Evolutionary conservation across 1,140 invertebrate genomes (phyloP).

Genomic region (Bombus superbus): DNA sequence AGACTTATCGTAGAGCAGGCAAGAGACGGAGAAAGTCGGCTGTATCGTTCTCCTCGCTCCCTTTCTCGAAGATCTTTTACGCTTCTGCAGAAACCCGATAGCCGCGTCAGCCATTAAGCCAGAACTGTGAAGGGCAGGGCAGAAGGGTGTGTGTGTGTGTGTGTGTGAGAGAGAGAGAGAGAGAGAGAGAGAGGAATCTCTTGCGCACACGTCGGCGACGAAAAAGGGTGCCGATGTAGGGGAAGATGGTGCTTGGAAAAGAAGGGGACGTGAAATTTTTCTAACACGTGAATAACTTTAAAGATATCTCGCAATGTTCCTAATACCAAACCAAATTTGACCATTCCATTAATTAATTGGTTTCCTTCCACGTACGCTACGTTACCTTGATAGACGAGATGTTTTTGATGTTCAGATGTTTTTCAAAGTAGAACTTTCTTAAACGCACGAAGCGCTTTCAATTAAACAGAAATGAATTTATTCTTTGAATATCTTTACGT

Average conservation of each 20-base stretch:
- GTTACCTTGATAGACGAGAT: neutral
- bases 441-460: neutral
- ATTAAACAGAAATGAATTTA: neutral
- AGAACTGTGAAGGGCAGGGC: constrained; percentile 67
- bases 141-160: constrained; percentile 25
- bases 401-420: neutral
- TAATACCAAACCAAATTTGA: neutral
- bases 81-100: constrained; percentile 79
- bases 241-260: neutral
- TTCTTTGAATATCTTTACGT: neutral
- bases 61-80: constrained; percentile 74
- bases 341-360: neutral
- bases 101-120: constrained; percentile 75
- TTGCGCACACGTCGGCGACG: neutral
- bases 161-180: neutral
- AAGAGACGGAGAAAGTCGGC: constrained; percentile 12
- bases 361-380: neutral
- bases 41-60: constrained; percentile 56
- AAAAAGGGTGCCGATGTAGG: neutral
- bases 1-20: neutral
- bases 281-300: neutral
- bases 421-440: neutral
- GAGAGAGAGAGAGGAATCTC: neutral
- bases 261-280: neutral
- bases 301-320: neutral